These are phyloP conservation scores for Uromys caudimaculatus DNA, from an alignment of 2,797 vertebrate genomes.

Conservation along the genomic window DNA sequence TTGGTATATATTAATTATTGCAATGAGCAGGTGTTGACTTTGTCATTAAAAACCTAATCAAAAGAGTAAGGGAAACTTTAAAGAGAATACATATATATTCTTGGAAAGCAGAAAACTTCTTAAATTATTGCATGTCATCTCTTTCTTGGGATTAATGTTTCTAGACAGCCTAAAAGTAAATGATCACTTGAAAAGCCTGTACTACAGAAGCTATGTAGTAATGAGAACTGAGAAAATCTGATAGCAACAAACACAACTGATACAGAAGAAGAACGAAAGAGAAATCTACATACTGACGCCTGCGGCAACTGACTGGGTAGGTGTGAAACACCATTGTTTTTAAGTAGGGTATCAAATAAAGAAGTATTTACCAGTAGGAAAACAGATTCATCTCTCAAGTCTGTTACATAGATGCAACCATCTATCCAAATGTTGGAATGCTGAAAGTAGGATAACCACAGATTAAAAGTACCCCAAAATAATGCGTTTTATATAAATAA, in stretches of 20 bases:
- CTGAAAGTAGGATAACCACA: background rate
- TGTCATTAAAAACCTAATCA: constrained; percentile 45
- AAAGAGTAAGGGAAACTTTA: constrained; percentile 39
- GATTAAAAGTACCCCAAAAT: background rate
- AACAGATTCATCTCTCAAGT: background rate
- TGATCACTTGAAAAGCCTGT: background rate
- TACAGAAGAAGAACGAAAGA: background rate
- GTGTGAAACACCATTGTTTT: background rate
- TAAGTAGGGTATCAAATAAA: background rate
- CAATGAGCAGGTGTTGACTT: background rate
- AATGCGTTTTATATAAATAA: background rate
- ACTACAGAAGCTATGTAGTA: background rate
- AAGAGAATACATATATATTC: constrained; percentile 14
- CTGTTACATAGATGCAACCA: background rate
- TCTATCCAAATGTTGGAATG: background rate
- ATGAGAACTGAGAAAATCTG: background rate
- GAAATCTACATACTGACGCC: background rate
- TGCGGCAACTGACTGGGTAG: background rate
- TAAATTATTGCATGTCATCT: constrained; percentile 25
- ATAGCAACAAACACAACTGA: background rate
- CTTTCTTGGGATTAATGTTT: constrained; percentile 34
- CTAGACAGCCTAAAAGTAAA: constrained; percentile 37
- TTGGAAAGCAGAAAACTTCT: constrained; percentile 40
- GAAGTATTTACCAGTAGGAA: background rate
- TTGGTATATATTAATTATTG: constrained; percentile 17